Percentiles rank a stretch among this genome's conserved stretches.
These are phyloP conservation scores for Troglohyphantes excavatus DNA, from an alignment of 2,888 invertebrate genomes.

Conservation along the genomic window DNA sequence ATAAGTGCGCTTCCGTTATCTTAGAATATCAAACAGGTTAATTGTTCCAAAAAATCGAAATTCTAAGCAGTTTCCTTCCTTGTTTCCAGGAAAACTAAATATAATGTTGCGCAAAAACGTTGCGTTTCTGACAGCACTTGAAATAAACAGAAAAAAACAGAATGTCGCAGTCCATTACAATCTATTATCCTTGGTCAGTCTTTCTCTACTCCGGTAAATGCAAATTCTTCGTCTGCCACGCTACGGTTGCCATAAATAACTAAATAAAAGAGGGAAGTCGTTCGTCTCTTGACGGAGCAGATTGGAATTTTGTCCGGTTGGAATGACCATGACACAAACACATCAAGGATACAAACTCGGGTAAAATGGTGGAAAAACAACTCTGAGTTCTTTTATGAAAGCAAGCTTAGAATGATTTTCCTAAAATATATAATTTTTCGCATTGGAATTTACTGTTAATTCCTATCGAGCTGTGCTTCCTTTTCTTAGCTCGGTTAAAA, in stretches of 20 bases:
- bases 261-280: conserved; percentile 11
- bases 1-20: no score
- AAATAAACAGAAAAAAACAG: background rate
- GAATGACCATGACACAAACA: conserved; percentile 47
- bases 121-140: background rate
- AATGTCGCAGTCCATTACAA: background rate
- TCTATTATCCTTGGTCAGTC: conserved; percentile 16
- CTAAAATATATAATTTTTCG: no score
- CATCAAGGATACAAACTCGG: background rate
- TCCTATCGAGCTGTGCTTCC: no score
- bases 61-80: background rate
- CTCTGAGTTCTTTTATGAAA: no score
- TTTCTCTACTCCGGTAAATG: conserved; percentile 1
- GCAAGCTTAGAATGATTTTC: no score
- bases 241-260: conserved; percentile 48
- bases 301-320: no score
- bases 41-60: no score
- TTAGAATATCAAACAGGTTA: no score
- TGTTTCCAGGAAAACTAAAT: background rate
- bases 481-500: no score
- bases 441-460: no score
- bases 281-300: conserved; percentile 12
- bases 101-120: background rate
- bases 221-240: conserved; percentile 19
- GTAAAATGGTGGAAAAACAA: no score